Conservation (phyloP, 2,113 vertebrate genomes). For the Mesoclemmys tuberculata region DNA sequence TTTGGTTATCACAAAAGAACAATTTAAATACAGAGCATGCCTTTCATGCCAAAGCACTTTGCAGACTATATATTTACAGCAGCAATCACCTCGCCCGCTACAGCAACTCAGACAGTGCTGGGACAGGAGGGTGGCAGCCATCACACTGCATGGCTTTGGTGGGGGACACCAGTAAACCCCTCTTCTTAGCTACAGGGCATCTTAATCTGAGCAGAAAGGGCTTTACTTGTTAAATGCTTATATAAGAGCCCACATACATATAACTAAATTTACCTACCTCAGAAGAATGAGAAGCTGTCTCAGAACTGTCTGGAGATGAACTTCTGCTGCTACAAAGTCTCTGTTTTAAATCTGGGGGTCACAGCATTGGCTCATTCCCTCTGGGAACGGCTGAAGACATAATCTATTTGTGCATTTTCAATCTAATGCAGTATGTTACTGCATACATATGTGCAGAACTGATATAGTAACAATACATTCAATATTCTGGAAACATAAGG, state of each 20-base stretch:
- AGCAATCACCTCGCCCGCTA: neutral
- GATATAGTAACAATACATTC: conserved; percentile 47
- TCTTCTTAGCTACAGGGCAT: neutral
- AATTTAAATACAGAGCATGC: neutral
- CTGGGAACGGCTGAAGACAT: conserved; percentile 25
- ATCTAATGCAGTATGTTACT: conserved; percentile 47
- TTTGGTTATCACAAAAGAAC: conserved; percentile 18
- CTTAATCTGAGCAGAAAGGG: neutral
- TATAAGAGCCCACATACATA: neutral
- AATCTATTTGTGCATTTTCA: conserved; percentile 44
- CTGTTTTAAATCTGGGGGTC: neutral
- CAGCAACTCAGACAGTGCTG: neutral
- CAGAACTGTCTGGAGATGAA: neutral
- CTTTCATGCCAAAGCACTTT: neutral
- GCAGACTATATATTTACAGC: neutral
- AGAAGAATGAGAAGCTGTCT: neutral
- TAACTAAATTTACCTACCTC: neutral
- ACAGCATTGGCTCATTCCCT: neutral
- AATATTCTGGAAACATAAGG: conserved; percentile 56
- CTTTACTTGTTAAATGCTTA: neutral
- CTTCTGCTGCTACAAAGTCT: neutral
- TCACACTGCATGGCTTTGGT: neutral
- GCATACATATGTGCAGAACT: conserved; percentile 1
- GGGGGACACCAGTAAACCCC: neutral
- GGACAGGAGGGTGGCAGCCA: neutral